Evolutionary conservation across 2,888 invertebrate genomes (phyloP).

Genomic region (Deilephila porcellus): DNA sequence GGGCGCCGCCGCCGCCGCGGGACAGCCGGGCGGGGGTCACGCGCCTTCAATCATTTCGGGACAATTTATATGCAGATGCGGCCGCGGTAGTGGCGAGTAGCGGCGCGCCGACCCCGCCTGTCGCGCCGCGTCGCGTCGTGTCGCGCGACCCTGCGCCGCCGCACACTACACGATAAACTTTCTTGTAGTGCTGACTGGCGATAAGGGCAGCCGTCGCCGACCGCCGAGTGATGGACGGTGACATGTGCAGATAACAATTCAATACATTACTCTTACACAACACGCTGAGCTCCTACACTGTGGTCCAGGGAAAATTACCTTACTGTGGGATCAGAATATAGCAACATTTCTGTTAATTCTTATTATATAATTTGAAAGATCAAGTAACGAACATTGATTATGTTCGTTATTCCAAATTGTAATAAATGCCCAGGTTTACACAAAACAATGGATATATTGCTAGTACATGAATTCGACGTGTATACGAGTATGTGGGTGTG

Average conservation of each 20-base stretch:
- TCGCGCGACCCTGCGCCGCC: neutral
- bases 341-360: too few species aligned
- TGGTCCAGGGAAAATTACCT: too few species aligned
- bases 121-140: neutral
- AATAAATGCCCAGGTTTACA: neutral
- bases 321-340: too few species aligned
- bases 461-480: too few species aligned
- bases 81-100: neutral
- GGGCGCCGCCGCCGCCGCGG: neutral
- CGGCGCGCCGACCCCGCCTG: neutral
- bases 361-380: too few species aligned
- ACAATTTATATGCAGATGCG: constrained; percentile 12
- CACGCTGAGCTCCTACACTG: too few species aligned
- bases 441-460: neutral
- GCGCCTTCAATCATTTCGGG: neutral
- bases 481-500: too few species aligned
- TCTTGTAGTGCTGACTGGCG: neutral
- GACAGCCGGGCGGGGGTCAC: constrained; percentile 2
- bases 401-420: too few species aligned
- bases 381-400: too few species aligned
- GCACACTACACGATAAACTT: neutral
- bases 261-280: neutral
- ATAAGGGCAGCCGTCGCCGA: neutral
- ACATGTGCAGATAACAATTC: neutral
- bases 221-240: constrained; percentile 3